Evolutionary conservation across 1,140 invertebrate genomes (phyloP), one percentile per base, ranked within the genome.

Genomic region (Thaumetopoea pityocampa): DNA sequence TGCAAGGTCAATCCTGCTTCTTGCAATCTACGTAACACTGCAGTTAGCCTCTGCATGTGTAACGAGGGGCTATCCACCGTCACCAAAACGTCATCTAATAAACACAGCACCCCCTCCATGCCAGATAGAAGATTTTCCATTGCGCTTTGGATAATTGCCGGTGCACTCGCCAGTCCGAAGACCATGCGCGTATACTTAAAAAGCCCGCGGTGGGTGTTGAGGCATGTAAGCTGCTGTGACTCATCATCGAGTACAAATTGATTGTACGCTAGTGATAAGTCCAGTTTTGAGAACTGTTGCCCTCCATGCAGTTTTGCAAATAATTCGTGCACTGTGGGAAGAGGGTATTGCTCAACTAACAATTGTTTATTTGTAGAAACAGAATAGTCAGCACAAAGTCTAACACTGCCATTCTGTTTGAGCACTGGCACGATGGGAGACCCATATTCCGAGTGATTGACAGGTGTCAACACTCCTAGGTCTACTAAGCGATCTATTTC

Each of bases 1-100:
- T 61, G 57, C 10, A 61, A 20, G 5, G 26, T 38, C 3, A 57
- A 30, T 2, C 59, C 59, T 1, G 54, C 59, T 9, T 54, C 42
- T 10, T 47, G 34, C 3, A 58, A 27, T 1, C 54, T 30, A 3
- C 16, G n/a, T 3, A 57, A 10, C 0, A 57, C 53, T 9, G 10
- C n/a, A 8, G 40, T 4, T 16, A 61, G 10, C 6, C 44, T 46
- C n/a, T 35, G 22, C 1, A 57, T 2, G 19, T 57, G 37, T 10
- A 5, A 8, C 16, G 30, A 29, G 23, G 17, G 36, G 23, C 0
- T 15, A 15, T 2, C 44, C 48, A 1, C 54, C 45, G 16, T 49
- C 19, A 36, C 22, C 7, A 41, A 40, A 19, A 63, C 36, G 9
- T 58, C 59, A 17, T 58, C 59, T n/a, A 28, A 12, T 1, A 38